Conservation (phyloP, 1,140 invertebrate species). For the Colletes gigas region DNA sequence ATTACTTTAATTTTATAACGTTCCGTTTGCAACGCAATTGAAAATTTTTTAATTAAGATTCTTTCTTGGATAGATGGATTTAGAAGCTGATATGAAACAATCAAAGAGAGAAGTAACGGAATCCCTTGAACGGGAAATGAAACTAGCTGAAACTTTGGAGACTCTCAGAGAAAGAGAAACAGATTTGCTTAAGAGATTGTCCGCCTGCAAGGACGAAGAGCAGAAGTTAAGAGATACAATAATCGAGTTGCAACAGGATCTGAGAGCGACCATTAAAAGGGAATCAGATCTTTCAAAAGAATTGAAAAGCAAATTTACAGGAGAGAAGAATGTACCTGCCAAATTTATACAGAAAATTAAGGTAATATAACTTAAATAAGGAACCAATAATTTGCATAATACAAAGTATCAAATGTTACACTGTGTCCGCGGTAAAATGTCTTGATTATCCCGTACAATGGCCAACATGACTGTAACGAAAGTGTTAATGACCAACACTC, state of each 20-base stretch:
- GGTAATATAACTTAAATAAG: constrained; percentile 41
- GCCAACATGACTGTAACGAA: too few relatives aligned
- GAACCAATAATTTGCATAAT: too few relatives aligned
- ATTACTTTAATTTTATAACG: background rate
- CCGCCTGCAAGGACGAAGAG: constrained; percentile 57
- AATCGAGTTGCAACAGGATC: constrained; percentile 57
- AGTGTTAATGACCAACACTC: constrained; percentile 25
- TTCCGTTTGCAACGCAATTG: background rate
- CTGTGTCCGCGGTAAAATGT: too few relatives aligned
- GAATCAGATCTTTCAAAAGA: constrained; percentile 72
- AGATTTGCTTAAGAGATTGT: constrained; percentile 61
- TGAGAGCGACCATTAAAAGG: constrained; percentile 63
- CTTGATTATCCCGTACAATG: too few relatives aligned
- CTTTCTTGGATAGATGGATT: constrained; percentile 72
- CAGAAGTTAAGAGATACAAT: constrained; percentile 66
- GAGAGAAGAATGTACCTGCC: constrained; percentile 74
- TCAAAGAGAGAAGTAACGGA: constrained; percentile 67
- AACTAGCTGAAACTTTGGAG: constrained; percentile 56
- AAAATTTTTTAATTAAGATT: background rate
- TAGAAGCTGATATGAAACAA: constrained; percentile 80
- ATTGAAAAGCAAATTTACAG: constrained; percentile 40
- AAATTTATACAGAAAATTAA: constrained; percentile 81
- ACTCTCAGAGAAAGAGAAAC: constrained; percentile 59
- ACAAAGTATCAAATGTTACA: too few relatives aligned
- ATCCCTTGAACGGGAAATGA: constrained; percentile 59